Conservation (phyloP, 2,113 vertebrate genomes). For the Eleginops maclovinus region DNA sequence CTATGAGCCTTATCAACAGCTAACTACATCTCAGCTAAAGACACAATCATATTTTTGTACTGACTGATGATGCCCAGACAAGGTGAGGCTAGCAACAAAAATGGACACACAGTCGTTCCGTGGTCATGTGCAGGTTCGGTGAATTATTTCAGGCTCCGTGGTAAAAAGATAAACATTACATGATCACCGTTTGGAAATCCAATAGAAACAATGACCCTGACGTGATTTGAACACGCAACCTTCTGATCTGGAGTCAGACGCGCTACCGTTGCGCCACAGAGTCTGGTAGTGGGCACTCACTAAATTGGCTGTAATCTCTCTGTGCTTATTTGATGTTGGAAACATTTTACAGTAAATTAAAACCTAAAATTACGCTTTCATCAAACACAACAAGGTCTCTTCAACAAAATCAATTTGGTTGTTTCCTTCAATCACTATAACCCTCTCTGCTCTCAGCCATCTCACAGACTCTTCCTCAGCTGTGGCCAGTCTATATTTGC, state of each 20-base stretch:
- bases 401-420: background rate
- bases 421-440: background rate
- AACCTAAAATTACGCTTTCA: background rate
- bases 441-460: background rate
- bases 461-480: background rate
- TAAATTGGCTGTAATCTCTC: too few species aligned
- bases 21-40: background rate
- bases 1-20: too few species aligned
- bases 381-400: too few species aligned
- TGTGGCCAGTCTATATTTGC: background rate
- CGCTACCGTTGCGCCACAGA: constrained; percentile 8
- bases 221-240: constrained; percentile 24
- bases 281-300: background rate
- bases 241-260: constrained; percentile 29
- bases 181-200: too few species aligned
- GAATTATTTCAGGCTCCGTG: background rate
- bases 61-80: background rate
- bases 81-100: background rate
- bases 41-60: background rate
- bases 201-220: background rate
- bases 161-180: too few species aligned
- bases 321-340: background rate
- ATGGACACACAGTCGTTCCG: too few species aligned
- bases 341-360: background rate
- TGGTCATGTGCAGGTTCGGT: background rate